Evolutionary conservation across 2,888 invertebrate genomes (phyloP).

Genomic region (Lasioglossum morio): DNA sequence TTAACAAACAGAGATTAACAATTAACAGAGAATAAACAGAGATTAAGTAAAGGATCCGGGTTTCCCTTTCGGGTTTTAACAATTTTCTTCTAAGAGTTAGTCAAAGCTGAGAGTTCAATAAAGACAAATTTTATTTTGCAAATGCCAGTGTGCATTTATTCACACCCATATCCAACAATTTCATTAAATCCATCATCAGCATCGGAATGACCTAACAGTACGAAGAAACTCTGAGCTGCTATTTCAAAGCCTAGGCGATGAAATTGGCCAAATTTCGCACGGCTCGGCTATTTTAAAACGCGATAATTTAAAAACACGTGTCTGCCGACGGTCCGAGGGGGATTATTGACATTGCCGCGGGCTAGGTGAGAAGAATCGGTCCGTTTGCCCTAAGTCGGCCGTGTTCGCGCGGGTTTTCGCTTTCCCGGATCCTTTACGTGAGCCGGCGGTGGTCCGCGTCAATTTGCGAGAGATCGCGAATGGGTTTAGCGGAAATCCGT

Average conservation of each 20-base stretch:
- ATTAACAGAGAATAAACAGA: no score
- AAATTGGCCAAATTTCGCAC: background rate
- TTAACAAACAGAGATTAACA: no score
- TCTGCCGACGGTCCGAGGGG: background rate
- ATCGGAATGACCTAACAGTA: no score
- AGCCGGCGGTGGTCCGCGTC: conserved; percentile 31
- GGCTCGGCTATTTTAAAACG: background rate
- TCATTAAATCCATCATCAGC: no score
- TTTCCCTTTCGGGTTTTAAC: no score
- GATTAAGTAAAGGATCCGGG: no score
- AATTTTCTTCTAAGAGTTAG: no score
- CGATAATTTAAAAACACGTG: background rate
- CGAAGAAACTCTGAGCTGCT: background rate
- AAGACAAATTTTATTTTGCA: no score
- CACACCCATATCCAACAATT: no score
- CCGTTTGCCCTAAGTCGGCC: background rate
- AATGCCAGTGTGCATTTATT: no score
- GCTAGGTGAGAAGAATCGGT: conserved; percentile 30
- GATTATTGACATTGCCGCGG: conserved; percentile 19
- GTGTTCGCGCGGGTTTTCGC: background rate
- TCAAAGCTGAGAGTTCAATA: no score
- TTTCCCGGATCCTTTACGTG: conserved; percentile 15
- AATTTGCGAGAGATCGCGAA: conserved; percentile 55
- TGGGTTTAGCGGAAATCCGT: conserved; percentile 50
- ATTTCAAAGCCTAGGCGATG: background rate